Percentiles rank a stretch among this genome's conserved stretches.
These are phyloP conservation scores for Macropis europaea DNA, from an alignment of 2,888 invertebrate genomes.

Conservation along the genomic window DNA sequence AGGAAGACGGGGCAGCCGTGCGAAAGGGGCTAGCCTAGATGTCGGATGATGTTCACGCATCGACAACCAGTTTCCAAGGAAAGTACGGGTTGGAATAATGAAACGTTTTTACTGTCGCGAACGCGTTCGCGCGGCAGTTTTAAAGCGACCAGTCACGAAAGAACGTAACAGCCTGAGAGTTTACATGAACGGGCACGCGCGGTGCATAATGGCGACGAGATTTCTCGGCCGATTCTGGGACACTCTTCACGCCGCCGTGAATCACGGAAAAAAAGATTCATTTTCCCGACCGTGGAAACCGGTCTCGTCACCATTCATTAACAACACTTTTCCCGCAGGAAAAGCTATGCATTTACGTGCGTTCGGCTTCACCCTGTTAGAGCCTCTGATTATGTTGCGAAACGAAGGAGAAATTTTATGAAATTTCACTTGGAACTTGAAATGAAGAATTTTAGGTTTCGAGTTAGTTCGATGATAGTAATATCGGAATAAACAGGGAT, in stretches of 20 bases:
- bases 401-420: too few relatives aligned
- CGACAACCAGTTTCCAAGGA: slow-evolving; percentile 58
- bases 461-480: too few relatives aligned
- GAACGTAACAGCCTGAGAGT: neutral
- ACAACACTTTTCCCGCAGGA: too few relatives aligned
- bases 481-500: too few relatives aligned
- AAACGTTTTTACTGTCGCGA: slow-evolving; percentile 41
- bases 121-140: neutral
- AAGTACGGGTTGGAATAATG: slow-evolving; percentile 46
- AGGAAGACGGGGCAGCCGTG: slow-evolving; percentile 24
- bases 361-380: too few relatives aligned
- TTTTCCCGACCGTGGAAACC: too few relatives aligned
- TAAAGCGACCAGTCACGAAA: slow-evolving; percentile 9
- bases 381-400: too few relatives aligned
- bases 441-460: too few relatives aligned
- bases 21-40: slow-evolving; percentile 48
- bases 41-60: slow-evolving; percentile 42
- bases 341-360: too few relatives aligned
- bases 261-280: neutral
- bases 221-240: slow-evolving; percentile 36
- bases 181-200: neutral
- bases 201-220: neutral
- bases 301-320: too few relatives aligned
- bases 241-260: slow-evolving; percentile 31
- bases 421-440: too few relatives aligned